A percentile compares a stretch with the other conserved stretches of the same genome.
Evolutionary conservation across 2,113 vertebrate genomes (phyloP).

Genomic region (Taxidea taxus): DNA sequence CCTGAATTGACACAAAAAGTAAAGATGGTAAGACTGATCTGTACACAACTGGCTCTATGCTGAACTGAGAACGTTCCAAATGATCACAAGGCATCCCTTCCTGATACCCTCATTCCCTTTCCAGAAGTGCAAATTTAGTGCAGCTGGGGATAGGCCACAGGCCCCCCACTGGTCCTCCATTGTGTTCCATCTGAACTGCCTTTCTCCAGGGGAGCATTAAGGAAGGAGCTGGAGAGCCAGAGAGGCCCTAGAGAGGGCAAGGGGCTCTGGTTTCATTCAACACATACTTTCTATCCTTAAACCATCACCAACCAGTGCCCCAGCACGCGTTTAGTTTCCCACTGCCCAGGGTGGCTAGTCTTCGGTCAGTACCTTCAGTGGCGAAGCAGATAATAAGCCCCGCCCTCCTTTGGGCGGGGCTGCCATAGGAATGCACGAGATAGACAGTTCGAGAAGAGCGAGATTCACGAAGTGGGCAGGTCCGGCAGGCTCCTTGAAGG

Average conservation of each 20-base stretch:
- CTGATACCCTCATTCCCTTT: background rate
- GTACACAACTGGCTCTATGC: background rate
- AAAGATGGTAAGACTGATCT: background rate
- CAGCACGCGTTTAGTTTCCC: background rate
- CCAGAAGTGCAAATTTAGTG: background rate
- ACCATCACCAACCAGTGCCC: background rate
- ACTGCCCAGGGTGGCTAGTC: background rate
- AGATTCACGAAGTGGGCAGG: background rate
- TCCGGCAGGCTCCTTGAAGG: background rate
- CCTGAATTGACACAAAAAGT: slow-evolving; percentile 6
- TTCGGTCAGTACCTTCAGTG: background rate
- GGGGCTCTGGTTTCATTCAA: background rate
- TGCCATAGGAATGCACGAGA: background rate
- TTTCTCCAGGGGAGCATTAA: background rate
- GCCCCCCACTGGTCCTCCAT: fast-evolving
- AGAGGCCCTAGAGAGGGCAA: background rate
- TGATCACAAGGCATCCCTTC: background rate
- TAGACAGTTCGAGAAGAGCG: background rate
- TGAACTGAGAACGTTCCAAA: background rate
- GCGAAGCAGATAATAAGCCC: background rate
- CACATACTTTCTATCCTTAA: background rate
- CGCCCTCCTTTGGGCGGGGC: background rate
- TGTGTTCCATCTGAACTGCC: background rate
- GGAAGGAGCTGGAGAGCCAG: background rate
- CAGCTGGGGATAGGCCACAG: background rate